These are phyloP conservation scores for Heteromurus nitidus DNA, from an alignment of 2,888 invertebrate genomes.

Conservation along the genomic window DNA sequence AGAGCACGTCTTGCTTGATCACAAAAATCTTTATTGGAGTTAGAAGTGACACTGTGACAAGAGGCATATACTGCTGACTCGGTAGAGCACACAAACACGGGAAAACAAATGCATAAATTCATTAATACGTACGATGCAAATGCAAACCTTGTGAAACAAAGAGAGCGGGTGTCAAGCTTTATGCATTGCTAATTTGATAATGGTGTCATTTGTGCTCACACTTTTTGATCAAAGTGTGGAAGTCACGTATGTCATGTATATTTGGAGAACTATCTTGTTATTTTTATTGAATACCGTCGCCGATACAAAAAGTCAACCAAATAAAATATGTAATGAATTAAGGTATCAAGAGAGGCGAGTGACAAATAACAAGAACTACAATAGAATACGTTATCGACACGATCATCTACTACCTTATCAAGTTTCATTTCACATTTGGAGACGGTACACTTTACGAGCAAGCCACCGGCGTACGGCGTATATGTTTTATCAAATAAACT, in stretches of 20 bases:
- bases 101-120: no score
- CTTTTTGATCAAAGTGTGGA: background rate
- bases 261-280: conserved; percentile 2
- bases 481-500: background rate
- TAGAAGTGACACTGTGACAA: background rate
- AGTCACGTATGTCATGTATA: background rate
- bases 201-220: background rate
- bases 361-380: conserved; percentile 11
- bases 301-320: no score
- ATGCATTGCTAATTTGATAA: conserved; percentile 4
- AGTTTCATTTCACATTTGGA: conserved; percentile 4
- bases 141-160: background rate
- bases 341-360: conserved; percentile 11
- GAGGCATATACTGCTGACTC: no score
- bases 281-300: no score
- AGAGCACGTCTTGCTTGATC: no score
- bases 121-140: no score
- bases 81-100: no score
- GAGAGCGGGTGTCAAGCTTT: background rate
- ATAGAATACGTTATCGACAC: background rate
- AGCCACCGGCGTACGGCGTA: no score
- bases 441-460: background rate
- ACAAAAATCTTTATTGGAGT: no score
- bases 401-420: conserved; percentile 14
- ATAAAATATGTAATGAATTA: conserved; percentile 9